These are phyloP conservation scores for Haliclystus octoradiatus DNA, from an alignment of 30 jellyfish, hydroid and myxozoan species.

Conservation along the genomic window DNA sequence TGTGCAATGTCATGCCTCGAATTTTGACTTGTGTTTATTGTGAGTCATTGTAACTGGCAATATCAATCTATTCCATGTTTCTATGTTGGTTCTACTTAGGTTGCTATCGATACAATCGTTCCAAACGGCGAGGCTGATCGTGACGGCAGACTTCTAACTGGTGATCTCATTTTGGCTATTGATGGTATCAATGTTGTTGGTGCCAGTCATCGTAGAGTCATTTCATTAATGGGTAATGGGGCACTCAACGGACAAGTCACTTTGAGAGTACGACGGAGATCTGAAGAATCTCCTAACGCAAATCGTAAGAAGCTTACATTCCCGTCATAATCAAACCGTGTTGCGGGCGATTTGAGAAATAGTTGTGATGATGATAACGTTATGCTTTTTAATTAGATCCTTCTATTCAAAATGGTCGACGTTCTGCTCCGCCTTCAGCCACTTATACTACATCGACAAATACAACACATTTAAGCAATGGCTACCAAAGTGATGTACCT, in stretches of 20 bases:
- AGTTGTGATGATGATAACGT: too few species aligned
- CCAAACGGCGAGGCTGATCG: constrained; percentile 89
- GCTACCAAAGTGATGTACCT: constrained; percentile 5
- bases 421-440: background rate
- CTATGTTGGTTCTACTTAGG: too few species aligned
- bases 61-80: too few species aligned
- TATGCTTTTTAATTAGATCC: too few species aligned
- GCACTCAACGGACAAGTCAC: constrained; percentile 92
- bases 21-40: too few species aligned
- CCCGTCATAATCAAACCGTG: too few species aligned
- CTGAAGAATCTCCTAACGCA: too few species aligned
- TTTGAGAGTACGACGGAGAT: constrained; percentile 58
- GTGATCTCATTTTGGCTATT: constrained; percentile 90
- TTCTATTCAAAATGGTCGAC: background rate
- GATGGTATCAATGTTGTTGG: constrained; percentile 82
- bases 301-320: too few species aligned
- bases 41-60: too few species aligned
- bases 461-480: background rate
- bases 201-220: constrained; percentile 86
- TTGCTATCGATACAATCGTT: constrained; percentile 85
- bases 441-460: background rate
- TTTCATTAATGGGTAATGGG: constrained; percentile 75
- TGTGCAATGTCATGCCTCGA: too few species aligned
- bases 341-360: too few species aligned
- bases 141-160: constrained; percentile 83